phyloP scores from a whole-genome alignment of 1,140 invertebrate species.

The Lucilia cuprina region DNA sequence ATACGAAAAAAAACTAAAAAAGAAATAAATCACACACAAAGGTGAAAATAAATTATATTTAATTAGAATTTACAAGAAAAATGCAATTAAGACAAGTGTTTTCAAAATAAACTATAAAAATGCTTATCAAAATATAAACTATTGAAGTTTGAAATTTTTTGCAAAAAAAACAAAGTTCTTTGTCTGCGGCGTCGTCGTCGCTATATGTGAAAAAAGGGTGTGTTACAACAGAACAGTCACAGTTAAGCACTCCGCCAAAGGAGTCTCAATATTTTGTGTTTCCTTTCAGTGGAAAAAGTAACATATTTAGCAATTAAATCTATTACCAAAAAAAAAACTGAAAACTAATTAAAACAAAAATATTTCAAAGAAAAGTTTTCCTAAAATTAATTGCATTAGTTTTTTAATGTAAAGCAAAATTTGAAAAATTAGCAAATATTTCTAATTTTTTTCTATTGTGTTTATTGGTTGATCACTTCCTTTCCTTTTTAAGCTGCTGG shows the following conservation, averaged over 20 bases:
- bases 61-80: neutral
- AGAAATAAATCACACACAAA: conserved; percentile 1
- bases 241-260: neutral
- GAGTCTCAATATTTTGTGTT: neutral
- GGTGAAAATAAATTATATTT: conserved; percentile 9
- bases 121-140: neutral
- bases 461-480: neutral
- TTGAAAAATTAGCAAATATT: neutral
- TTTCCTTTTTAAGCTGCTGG: neutral
- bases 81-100: neutral
- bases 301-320: neutral
- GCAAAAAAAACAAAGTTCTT: neutral
- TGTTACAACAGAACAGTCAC: neutral
- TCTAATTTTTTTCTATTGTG: neutral
- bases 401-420: neutral
- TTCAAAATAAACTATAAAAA: neutral
- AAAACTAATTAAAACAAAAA: neutral
- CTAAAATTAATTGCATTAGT: neutral
- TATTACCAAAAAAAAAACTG: neutral
- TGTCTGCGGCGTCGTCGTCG: conserved; percentile 5
- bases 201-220: neutral
- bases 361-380: too few relatives aligned
- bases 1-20: neutral
- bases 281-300: neutral
- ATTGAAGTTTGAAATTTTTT: neutral